These are phyloP conservation scores for Tenrec ecaudatus DNA, from an alignment of 2,113 vertebrate species.

Conservation along the genomic window DNA sequence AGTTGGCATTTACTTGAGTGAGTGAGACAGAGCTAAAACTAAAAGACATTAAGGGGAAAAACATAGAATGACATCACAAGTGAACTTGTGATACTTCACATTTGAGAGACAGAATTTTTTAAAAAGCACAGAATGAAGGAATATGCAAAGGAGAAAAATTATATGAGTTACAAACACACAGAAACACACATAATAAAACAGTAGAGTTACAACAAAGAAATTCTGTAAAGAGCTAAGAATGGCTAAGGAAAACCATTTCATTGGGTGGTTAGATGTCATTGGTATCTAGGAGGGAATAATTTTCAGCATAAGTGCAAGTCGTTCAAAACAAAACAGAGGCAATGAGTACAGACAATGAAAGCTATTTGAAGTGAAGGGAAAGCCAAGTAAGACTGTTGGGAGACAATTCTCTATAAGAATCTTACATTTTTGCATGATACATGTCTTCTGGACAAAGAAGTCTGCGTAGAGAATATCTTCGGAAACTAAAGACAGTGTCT, in stretches of 20 bases:
- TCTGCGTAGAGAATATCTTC: constrained; percentile 17
- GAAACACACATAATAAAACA: not conserved
- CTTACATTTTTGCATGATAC: not conserved
- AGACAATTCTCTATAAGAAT: not conserved
- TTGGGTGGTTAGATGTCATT: not conserved
- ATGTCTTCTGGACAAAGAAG: too few species aligned
- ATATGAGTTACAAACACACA: constrained; percentile 19
- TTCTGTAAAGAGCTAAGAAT: constrained; percentile 36
- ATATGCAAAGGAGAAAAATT: not conserved
- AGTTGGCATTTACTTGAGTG: too few species aligned
- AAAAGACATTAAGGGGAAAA: constrained; percentile 1
- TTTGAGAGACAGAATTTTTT: not conserved
- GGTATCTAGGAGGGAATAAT: constrained; percentile 1
- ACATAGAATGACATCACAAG: constrained; percentile 21
- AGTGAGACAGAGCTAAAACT: not conserved
- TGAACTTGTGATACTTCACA: not conserved
- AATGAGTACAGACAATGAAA: not conserved
- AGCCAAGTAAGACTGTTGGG: not conserved
- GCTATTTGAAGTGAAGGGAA: not conserved
- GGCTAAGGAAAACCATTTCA: constrained; percentile 15
- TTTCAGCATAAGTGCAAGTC: not conserved
- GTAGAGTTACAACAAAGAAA: constrained; percentile 41
- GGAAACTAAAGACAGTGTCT: constrained; percentile 22
- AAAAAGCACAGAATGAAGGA: constrained; percentile 29
- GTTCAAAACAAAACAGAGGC: not conserved